phyloP scores from a whole-genome alignment of 2,113 vertebrate species.

The Myrmecobius fasciatus region DNA sequence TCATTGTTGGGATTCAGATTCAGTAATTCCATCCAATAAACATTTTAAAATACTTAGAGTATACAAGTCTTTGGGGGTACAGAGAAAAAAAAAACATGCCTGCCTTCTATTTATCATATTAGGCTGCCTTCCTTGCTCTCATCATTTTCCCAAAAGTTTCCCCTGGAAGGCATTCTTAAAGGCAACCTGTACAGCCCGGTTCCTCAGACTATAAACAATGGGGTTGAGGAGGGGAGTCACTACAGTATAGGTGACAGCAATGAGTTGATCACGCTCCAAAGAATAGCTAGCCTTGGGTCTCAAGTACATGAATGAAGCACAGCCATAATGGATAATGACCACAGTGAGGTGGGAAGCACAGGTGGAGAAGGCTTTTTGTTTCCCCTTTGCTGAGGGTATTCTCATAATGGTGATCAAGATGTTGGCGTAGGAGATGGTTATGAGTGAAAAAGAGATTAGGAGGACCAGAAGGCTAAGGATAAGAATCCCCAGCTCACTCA shows the following conservation, averaged over 20 bases:
- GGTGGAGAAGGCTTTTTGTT: conserved; percentile 75
- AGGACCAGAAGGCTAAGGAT: conserved; percentile 66
- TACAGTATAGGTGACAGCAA: conserved; percentile 71
- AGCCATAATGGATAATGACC: conserved; percentile 70
- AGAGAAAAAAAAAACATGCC: background rate
- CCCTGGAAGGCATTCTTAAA: conserved; percentile 58
- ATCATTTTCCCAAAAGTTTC: conserved; percentile 50
- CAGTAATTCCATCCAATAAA: background rate
- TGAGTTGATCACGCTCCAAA: conserved; percentile 67
- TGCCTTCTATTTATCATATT: background rate
- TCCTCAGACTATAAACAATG: conserved; percentile 74
- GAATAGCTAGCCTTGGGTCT: conserved; percentile 68
- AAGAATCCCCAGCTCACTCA: conserved; percentile 66
- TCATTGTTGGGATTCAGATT: background rate
- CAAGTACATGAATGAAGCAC: conserved; percentile 74
- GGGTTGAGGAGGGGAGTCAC: conserved; percentile 74
- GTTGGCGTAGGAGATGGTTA: conserved; percentile 53
- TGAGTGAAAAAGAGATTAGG: conserved; percentile 56
- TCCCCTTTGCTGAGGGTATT: conserved; percentile 44
- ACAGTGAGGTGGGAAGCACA: conserved; percentile 69
- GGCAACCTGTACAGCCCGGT: conserved; percentile 65
- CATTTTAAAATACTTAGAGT: background rate
- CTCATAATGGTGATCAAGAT: conserved; percentile 66
- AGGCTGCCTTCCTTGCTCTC: background rate
- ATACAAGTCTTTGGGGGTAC: background rate